Evolutionary conservation across 2,113 vertebrate species (phyloP).

Genomic region (Rhegmatorhina hoffmannsi): DNA sequence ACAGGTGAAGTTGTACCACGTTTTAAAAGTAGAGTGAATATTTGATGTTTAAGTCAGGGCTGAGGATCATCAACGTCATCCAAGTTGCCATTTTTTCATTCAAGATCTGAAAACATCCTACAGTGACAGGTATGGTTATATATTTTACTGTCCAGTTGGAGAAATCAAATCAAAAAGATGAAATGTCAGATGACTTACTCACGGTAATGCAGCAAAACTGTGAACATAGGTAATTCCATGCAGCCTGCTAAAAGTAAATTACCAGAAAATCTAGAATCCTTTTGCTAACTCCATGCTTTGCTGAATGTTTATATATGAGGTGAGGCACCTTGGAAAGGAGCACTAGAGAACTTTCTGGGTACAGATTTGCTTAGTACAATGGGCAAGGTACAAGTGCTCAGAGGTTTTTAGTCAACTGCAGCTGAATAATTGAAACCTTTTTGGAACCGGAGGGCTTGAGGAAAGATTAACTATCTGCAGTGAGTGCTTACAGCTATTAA

Average conservation of each 20-base stretch:
- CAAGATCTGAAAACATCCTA: background rate
- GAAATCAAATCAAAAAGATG: background rate
- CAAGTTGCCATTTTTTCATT: background rate
- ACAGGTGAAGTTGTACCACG: background rate
- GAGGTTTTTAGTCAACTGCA: slow-evolving; percentile 10
- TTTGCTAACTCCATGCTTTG: background rate
- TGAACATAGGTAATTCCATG: background rate
- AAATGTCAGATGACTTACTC: background rate
- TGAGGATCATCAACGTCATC: background rate
- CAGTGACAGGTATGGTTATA: fast-evolving
- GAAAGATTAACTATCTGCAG: background rate
- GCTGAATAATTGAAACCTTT: slow-evolving; percentile 18
- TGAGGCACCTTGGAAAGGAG: slow-evolving; percentile 6
- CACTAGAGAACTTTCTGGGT: background rate
- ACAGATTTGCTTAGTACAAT: background rate
- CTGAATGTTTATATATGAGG: background rate
- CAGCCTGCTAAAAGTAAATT: background rate
- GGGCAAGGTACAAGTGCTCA: background rate
- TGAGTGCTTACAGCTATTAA: background rate
- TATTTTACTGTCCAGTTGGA: background rate
- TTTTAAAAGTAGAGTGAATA: background rate
- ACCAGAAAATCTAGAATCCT: background rate
- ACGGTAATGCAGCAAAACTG: background rate
- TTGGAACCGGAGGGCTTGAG: background rate
- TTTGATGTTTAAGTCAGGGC: background rate